These are phyloP conservation scores for Bryconaethiops microstoma DNA, from an alignment of 2,797 vertebrate species.

Conservation along the genomic window DNA sequence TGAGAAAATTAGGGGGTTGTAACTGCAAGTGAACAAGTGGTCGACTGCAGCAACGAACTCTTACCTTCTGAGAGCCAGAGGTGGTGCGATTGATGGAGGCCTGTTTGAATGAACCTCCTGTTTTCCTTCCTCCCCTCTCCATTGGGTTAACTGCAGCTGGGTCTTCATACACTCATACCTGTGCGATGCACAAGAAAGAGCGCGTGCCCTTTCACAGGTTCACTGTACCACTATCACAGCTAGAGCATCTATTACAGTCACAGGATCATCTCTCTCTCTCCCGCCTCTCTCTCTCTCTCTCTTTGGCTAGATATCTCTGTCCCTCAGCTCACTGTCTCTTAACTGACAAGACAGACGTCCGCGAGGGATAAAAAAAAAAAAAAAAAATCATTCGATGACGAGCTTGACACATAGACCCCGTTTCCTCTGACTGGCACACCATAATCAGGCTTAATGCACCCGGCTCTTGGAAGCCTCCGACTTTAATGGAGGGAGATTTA, in stretches of 20 bases:
- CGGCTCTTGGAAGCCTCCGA: conserved; percentile 82
- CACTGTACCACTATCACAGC: not conserved
- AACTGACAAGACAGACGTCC: conserved; percentile 74
- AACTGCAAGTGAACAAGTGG: conserved; percentile 1
- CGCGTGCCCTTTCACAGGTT: conserved; percentile 10
- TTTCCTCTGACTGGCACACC: conserved; percentile 80
- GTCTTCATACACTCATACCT: conserved; percentile 22
- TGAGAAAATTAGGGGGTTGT: not conserved
- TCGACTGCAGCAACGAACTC: conserved; percentile 53
- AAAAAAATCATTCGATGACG: conserved; percentile 82
- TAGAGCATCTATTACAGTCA: not conserved
- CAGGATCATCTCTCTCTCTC: conserved; percentile 20
- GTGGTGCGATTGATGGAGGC: conserved; percentile 88
- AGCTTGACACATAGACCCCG: conserved; percentile 78
- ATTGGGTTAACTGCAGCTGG: conserved; percentile 53
- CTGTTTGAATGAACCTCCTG: conserved; percentile 83
- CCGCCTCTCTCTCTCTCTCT: conserved; percentile 13
- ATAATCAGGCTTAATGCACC: conserved; percentile 96
- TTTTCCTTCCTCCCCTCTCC: conserved; percentile 59
- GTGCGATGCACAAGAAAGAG: conserved; percentile 25
- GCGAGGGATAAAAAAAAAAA: conserved; percentile 81
- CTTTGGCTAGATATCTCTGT: not conserved
- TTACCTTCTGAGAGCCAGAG: conserved; percentile 95
- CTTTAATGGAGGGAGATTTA: conserved; percentile 97
- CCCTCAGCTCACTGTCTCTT: conserved; percentile 48